Evolutionary conservation across 2,113 vertebrate genomes (phyloP), one percentile per base, ranked within the genome.

Genomic region (Notarius lentiginosus): DNA sequence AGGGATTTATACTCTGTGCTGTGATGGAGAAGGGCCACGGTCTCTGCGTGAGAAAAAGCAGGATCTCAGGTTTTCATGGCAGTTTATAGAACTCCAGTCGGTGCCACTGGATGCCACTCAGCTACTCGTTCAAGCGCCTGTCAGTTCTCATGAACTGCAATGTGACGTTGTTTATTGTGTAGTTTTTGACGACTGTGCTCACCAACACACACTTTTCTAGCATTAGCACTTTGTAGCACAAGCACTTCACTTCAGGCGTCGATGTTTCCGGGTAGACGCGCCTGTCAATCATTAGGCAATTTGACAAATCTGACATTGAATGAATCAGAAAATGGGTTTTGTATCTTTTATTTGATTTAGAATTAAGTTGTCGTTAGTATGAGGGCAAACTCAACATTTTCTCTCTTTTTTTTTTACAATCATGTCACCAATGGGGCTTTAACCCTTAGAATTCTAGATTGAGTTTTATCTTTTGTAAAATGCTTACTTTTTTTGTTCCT

Each of bases 31-130:
- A 72, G 53, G 60, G 18, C 51, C 56, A 17, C n/a, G 11, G 60
- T 18, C 49, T 30, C 84, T 55, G n/a, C 49, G 9, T 83, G 63
- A 65, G 68, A 72, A 72, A 51, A 53, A 51, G n/a, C 73, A 76
- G 22, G 11, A 51, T 76, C 51, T 41, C 70, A 12, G 49, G 18
- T 27, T 75, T 84, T 58, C 55, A 58, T 12, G 20, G 83, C 55
- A 61, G 30, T 58, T 60, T 47, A 70, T 7, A 14, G 41, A 81
- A 56, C 77, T 72, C 14, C 53, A 80, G 49, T 55, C 63, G 73
- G 30, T 65, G 49, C 22, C 41, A 22, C 30, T 27, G 68, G 20
- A 47, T 10, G 70, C 70, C 47, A 24, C 12, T 77, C 49, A 77
- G n/a, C 49, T 77, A 55, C 49, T 27, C 0, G 49, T 77, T 77